Conservation (phyloP, 2,888 invertebrate species). For the Branchellion lobata region DNA sequence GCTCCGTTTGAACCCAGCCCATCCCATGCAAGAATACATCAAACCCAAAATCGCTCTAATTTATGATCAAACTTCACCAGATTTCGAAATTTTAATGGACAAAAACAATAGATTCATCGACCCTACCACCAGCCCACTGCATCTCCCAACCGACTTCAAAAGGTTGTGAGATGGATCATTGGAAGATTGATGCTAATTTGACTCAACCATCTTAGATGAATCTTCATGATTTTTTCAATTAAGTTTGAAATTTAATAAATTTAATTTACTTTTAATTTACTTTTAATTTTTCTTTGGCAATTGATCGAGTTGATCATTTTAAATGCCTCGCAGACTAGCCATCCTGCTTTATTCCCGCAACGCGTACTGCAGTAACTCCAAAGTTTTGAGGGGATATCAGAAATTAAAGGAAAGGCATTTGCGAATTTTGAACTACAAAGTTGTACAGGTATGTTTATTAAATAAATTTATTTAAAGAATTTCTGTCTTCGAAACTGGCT, state of each 20-base stretch:
- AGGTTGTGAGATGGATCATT: not conserved
- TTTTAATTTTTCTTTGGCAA: not conserved
- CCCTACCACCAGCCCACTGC: not conserved
- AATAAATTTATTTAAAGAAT: too few species aligned
- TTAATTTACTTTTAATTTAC: not conserved
- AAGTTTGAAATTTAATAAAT: not conserved
- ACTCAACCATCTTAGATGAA: not conserved
- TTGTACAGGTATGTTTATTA: constrained; percentile 46
- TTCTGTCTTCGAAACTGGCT: too few species aligned
- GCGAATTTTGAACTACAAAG: constrained; percentile 46
- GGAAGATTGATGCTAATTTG: too few species aligned
- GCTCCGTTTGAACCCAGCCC: too few species aligned
- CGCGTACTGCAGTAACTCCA: constrained; percentile 47
- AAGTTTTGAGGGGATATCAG: constrained; percentile 38
- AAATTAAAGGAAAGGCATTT: constrained; percentile 44
- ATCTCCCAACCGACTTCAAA: not conserved
- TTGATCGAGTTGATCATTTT: too few species aligned
- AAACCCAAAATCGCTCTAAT: too few species aligned
- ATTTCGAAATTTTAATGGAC: constrained; percentile 1
- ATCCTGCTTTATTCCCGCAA: constrained; percentile 35
- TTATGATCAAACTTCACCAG: not conserved
- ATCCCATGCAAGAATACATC: too few species aligned
- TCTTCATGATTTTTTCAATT: not conserved
- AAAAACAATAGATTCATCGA: not conserved
- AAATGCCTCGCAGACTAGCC: constrained; percentile 36